These are phyloP conservation scores for Peromyscus aztecus DNA, from an alignment of 2,797 vertebrate genomes.

Conservation along the genomic window DNA sequence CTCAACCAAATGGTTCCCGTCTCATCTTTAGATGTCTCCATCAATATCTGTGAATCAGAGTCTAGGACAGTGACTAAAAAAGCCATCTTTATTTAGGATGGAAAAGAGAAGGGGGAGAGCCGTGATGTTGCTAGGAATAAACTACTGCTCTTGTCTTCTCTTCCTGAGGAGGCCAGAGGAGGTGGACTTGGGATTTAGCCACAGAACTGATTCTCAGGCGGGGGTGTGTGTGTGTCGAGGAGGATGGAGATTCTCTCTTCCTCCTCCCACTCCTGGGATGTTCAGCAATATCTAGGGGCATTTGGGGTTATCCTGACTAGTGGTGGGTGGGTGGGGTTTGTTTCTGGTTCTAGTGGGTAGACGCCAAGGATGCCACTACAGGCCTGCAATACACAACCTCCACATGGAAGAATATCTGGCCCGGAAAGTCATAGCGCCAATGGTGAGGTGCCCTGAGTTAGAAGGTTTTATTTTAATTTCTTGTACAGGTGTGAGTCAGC, in stretches of 20 bases:
- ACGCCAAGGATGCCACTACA: background rate
- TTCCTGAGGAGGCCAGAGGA: constrained; percentile 67
- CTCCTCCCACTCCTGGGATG: background rate
- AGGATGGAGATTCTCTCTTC: background rate
- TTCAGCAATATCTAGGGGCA: background rate
- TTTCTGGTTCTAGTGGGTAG: background rate
- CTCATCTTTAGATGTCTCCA: constrained; percentile 76
- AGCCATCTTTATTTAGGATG: constrained; percentile 81
- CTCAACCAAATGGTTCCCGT: constrained; percentile 64
- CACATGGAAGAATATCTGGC: background rate
- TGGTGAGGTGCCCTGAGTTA: background rate
- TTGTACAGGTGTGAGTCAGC: background rate
- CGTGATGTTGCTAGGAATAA: constrained; percentile 74
- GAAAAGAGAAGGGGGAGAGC: constrained; percentile 69
- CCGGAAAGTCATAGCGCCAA: background rate
- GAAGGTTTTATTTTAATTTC: constrained; percentile 42
- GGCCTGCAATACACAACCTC: no score
- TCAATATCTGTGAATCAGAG: constrained; percentile 78
- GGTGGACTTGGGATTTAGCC: constrained; percentile 52
- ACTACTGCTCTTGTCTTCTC: constrained; percentile 71
- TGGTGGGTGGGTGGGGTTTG: background rate
- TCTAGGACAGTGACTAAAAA: constrained; percentile 80
- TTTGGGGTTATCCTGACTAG: constrained; percentile 7
- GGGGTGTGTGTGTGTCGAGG: no score
- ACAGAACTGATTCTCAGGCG: background rate